A percentile compares a stretch with the other conserved stretches of the same genome.
Conservation (phyloP, 1,140 invertebrate species). For the Calephelis nemesis region DNA sequence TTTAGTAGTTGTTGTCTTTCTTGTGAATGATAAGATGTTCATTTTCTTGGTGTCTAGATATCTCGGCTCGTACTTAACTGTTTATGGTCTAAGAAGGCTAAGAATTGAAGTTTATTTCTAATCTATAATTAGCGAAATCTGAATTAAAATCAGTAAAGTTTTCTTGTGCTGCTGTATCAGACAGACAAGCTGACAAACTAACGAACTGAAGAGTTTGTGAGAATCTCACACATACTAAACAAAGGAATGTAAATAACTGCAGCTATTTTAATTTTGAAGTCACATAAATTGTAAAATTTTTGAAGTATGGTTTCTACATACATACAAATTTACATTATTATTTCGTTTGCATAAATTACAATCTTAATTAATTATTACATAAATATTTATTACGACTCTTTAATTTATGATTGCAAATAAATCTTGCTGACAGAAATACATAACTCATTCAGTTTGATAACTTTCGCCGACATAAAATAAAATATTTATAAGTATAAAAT, state of each 20-base stretch:
- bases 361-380: slow-evolving; percentile 11
- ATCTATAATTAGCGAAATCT: no score
- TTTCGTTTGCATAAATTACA: slow-evolving; percentile 7
- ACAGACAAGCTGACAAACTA: no score
- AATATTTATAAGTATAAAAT: neutral
- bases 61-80: no score
- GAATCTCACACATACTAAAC: neutral
- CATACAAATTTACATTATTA: neutral
- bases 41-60: no score
- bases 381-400: slow-evolving; percentile 11
- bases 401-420: slow-evolving; percentile 5
- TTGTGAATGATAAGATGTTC: neutral
- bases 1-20: neutral
- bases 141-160: no score
- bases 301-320: neutral
- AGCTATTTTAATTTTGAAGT: neutral
- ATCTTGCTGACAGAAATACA: slow-evolving; percentile 11
- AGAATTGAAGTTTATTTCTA: no score
- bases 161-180: no score
- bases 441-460: slow-evolving; percentile 5
- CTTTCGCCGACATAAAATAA: neutral
- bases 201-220: no score
- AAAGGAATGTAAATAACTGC: no score
- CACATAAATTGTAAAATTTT: slow-evolving; percentile 1
- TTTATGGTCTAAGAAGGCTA: no score